Evolutionary conservation across 2,113 vertebrate species (phyloP), one percentile per base, ranked within the genome.

Genomic region (Pluvianellus socialis): DNA sequence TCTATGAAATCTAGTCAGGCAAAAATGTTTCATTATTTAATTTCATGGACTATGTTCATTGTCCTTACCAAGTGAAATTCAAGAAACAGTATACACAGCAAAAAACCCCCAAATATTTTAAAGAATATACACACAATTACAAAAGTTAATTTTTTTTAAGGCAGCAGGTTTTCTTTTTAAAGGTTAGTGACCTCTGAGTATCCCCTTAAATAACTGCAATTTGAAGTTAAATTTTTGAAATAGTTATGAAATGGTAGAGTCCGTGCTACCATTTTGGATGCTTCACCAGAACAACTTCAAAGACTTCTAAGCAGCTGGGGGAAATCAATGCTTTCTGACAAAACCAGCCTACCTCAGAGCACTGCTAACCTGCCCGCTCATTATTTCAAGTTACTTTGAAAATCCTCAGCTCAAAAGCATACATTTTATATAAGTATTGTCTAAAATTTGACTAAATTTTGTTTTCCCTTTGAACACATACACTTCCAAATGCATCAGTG

Each of bases 351-450:
- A 27, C 18, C 20, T 81, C 58, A 52, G n/a, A 94, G 68, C 63
- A 50, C 59, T 38, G 67, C 40, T 66, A 70, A 68, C 20, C 16
- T 40, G 47, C 24, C 16, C 18, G 20, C 67, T 62, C n/a, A 3
- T 38, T 49, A 50, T 12, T 59, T 13, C 50, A 30, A 38, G 26
- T 68, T 52, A 77, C 38, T 83, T 42, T 16, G 33, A 79, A 79
- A 93, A 82, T 53, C 35, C 52, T 53, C 40, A 49, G 35, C 58
- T 35, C 58, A 49, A 76, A 88, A 83, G 27, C 33, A n/a, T 10
- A 32, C 0, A 0, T 21, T 55, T 62, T 70, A 55, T 4, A 0
- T 2, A 27, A 70, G 12, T 30, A 18, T 24, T n/a, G 12, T 30
- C 27, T 73, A 6, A 67, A 50, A 53, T 53, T 49, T 2, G 7